Conservation (phyloP, 92 coral and sea anemone genomes). For the Meandrina meandrites region DNA sequence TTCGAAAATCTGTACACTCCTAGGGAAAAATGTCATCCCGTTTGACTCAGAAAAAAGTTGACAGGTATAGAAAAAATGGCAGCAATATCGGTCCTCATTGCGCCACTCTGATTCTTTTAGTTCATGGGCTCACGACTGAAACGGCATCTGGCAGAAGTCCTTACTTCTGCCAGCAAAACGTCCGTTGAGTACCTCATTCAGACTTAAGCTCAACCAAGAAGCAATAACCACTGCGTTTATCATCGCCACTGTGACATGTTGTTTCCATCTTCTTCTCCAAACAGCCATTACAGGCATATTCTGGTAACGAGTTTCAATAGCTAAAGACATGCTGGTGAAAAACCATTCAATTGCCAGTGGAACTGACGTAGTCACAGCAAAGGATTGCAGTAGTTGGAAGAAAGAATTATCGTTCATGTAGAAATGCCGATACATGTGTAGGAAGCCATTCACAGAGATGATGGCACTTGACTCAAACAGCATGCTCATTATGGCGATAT, state of each 20-base stretch:
- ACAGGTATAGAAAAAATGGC: no score
- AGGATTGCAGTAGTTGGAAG: neutral
- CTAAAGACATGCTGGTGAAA: neutral
- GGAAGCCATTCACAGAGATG: neutral
- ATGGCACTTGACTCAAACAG: neutral
- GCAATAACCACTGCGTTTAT: neutral
- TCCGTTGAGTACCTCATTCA: neutral
- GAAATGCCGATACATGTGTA: neutral
- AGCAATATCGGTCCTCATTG: no score
- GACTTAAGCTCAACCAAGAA: neutral
- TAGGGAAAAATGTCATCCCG: no score
- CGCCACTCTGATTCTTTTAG: no score
- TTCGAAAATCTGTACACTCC: no score
- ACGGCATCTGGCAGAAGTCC: neutral
- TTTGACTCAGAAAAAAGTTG: no score
- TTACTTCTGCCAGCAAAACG: neutral
- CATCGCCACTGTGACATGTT: neutral
- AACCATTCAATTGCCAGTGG: neutral
- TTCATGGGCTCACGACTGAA: neutral
- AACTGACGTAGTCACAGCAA: neutral
- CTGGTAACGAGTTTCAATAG: neutral
- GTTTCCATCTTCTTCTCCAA: neutral
- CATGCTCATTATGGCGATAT: slow-evolving; percentile 1
- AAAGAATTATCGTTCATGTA: neutral
- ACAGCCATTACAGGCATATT: neutral